A percentile compares a stretch with the other conserved stretches of the same genome.
phyloP scores from a whole-genome alignment of 2,113 vertebrate genomes.

The Eudyptes chrysolophus region DNA sequence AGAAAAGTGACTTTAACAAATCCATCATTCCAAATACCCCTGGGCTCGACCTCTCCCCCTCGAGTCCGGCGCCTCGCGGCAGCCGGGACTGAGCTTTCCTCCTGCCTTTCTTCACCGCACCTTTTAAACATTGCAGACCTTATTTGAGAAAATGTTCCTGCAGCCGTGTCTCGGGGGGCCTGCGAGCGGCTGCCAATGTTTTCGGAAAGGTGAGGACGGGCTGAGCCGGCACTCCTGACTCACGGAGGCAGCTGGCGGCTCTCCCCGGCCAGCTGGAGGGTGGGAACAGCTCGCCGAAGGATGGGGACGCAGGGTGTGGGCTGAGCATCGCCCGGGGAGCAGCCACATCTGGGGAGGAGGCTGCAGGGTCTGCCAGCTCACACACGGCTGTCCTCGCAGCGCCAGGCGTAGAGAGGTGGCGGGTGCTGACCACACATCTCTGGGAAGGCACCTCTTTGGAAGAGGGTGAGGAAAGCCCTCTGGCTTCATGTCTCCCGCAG shows the following conservation, averaged over 20 bases:
- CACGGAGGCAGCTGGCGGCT: constrained; percentile 45
- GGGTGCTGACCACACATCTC: fast-evolving
- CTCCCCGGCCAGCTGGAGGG: constrained; percentile 53
- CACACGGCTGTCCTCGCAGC: fast-evolving
- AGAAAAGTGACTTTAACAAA: background rate
- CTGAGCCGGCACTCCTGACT: background rate
- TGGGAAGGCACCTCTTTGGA: background rate
- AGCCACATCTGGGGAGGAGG: constrained; percentile 24
- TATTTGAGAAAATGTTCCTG: background rate
- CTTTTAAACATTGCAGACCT: background rate
- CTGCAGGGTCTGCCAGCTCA: background rate
- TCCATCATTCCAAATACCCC: background rate
- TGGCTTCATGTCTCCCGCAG: fast-evolving
- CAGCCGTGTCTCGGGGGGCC: background rate
- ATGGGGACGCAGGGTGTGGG: constrained; percentile 19
- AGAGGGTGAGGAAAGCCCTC: background rate
- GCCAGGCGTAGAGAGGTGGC: fast-evolving
- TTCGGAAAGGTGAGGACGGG: constrained; percentile 26
- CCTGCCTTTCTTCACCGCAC: background rate
- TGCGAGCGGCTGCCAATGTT: background rate
- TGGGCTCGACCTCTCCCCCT: background rate
- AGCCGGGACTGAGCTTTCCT: background rate
- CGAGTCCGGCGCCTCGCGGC: fast-evolving
- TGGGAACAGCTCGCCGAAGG: background rate
- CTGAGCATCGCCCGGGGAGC: background rate